A percentile compares a stretch with the other conserved stretches of the same genome.
phyloP scores from a whole-genome alignment of 2,113 vertebrate species.

The Mustelus asterias region DNA sequence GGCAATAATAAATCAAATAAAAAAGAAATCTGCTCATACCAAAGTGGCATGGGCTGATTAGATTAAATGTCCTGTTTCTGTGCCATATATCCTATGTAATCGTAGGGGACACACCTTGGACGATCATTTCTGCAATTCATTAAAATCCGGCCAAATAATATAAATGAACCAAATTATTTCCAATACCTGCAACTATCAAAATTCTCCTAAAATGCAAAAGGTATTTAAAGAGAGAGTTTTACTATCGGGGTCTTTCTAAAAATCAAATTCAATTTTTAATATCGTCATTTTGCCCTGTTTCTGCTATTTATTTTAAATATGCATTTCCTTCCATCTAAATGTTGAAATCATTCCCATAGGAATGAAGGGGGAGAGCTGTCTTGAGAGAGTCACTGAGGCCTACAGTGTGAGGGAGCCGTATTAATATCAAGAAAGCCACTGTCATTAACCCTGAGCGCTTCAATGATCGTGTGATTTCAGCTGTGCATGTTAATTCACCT shows the following conservation, averaged over 20 bases:
- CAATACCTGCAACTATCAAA: background rate
- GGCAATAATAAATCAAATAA: no score
- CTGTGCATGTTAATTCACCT: slow-evolving; percentile 29
- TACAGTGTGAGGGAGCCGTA: slow-evolving; percentile 27
- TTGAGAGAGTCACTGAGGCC: slow-evolving; percentile 14
- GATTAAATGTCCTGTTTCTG: background rate
- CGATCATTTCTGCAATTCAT: background rate
- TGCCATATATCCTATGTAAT: background rate
- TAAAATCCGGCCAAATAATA: background rate
- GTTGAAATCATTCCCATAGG: background rate
- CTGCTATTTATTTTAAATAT: background rate
- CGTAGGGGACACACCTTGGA: background rate
- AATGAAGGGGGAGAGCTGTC: slow-evolving; percentile 24
- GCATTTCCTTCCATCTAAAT: background rate
- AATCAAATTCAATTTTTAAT: background rate
- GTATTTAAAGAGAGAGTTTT: background rate
- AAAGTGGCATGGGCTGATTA: background rate
- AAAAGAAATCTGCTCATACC: no score
- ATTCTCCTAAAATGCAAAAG: background rate
- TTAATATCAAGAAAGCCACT: slow-evolving; percentile 22
- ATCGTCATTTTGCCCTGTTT: background rate
- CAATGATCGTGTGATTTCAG: slow-evolving; percentile 32
- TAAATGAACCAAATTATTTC: background rate
- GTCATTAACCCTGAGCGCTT: slow-evolving; percentile 24
- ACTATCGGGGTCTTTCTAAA: background rate